A percentile compares a stretch with the other conserved stretches of the same genome.
phyloP scores from a whole-genome alignment of 35 echinoderm and acorn worm species.

The Chiridota heheva region DNA sequence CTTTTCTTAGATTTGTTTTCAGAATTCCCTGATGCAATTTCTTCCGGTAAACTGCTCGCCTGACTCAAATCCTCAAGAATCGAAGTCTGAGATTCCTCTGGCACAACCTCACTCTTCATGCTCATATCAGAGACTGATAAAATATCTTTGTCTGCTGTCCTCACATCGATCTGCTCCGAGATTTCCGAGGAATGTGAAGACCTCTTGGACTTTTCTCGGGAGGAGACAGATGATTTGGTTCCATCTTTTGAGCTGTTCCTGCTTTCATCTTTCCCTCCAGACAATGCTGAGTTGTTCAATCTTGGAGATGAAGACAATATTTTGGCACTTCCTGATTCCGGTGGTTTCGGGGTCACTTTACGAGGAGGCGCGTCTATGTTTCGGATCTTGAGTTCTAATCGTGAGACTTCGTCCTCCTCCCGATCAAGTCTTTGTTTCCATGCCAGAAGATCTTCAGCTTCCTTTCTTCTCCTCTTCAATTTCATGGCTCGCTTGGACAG shows the following conservation, averaged over 20 bases:
- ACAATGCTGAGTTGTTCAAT: too few relatives aligned
- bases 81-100: slow-evolving; percentile 46
- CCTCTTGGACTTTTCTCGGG: too few relatives aligned
- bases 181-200: too few relatives aligned
- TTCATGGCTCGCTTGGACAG: slow-evolving; percentile 75
- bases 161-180: too few relatives aligned
- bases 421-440: slow-evolving; percentile 95
- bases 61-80: slow-evolving; percentile 69
- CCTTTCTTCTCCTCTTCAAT: slow-evolving; percentile 64
- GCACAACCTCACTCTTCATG: neutral
- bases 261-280: too few relatives aligned
- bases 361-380: slow-evolving; percentile 42
- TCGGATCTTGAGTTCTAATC: too few relatives aligned
- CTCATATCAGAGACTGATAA: too few relatives aligned
- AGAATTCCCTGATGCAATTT: slow-evolving; percentile 54
- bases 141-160: too few relatives aligned
- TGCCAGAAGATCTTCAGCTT: slow-evolving; percentile 84
- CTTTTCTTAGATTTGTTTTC: slow-evolving; percentile 42
- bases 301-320: slow-evolving; percentile 40
- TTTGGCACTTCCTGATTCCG: neutral
- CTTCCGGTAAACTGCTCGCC: slow-evolving; percentile 66
- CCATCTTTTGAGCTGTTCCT: too few relatives aligned
- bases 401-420: slow-evolving; percentile 75
- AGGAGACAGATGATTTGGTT: too few relatives aligned
- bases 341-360: slow-evolving; percentile 27